These are phyloP conservation scores for Lithophane semibrunnea DNA, from an alignment of 2,888 invertebrate genomes.

Conservation along the genomic window DNA sequence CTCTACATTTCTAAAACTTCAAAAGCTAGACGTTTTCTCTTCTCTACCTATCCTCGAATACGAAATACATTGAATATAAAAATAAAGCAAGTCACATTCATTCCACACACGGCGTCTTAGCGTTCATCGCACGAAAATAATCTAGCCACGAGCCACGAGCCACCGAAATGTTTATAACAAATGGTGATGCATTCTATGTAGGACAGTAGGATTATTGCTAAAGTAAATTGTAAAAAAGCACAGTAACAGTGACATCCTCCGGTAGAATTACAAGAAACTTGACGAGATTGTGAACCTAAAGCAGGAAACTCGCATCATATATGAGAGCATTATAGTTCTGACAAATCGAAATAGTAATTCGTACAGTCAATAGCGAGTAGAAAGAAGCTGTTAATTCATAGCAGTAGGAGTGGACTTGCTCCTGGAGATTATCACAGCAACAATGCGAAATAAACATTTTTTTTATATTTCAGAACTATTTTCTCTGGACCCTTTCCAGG, in stretches of 20 bases:
- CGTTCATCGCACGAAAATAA: slow-evolving; percentile 62
- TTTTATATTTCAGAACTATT: not conserved
- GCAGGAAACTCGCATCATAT: not conserved
- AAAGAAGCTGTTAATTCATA: not conserved
- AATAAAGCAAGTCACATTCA: slow-evolving; percentile 49
- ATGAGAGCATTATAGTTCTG: not conserved
- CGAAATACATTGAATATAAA: slow-evolving; percentile 46
- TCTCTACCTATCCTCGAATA: slow-evolving; percentile 2
- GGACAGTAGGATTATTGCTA: not conserved
- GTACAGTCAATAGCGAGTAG: not conserved
- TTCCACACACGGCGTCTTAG: slow-evolving; percentile 40
- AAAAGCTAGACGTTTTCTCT: not conserved
- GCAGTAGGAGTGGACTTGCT: not conserved
- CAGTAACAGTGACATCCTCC: not conserved
- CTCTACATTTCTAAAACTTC: slow-evolving; percentile 8
- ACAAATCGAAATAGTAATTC: not conserved
- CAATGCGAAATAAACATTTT: not conserved
- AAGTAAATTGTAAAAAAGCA: not conserved
- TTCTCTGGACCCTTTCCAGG: not conserved
- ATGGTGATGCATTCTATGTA: slow-evolving; percentile 26
- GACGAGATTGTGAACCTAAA: not conserved
- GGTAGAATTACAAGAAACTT: not conserved
- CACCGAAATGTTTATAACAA: slow-evolving; percentile 12
- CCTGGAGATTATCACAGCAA: not conserved
- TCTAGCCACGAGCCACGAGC: slow-evolving; percentile 47